phyloP scores from a whole-genome alignment of 2,797 vertebrate species.

The Danio choprae region DNA sequence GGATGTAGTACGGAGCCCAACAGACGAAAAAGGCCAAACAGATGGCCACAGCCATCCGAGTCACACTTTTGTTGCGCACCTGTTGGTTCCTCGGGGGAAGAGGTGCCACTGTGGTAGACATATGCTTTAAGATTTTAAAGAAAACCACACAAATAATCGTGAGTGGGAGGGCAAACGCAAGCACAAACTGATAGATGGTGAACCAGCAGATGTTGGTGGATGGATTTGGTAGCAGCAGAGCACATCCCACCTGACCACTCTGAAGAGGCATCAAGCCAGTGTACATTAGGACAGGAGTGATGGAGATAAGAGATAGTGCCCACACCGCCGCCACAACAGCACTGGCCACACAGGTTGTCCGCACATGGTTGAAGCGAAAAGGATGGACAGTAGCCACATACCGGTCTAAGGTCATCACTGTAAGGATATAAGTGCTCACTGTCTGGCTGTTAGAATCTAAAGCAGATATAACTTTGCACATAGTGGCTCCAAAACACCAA shows the following conservation, averaged over 20 bases:
- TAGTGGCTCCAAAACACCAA: constrained; percentile 83
- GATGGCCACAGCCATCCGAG: constrained; percentile 86
- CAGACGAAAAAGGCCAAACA: constrained; percentile 85
- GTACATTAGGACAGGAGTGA: constrained; percentile 86
- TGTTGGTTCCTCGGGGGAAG: constrained; percentile 80
- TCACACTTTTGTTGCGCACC: constrained; percentile 82
- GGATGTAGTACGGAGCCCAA: constrained; percentile 87
- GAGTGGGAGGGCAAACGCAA: constrained; percentile 84
- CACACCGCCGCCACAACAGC: constrained; percentile 80
- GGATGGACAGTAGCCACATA: constrained; percentile 86
- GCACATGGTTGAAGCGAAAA: constrained; percentile 82
- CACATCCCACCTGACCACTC: constrained; percentile 80
- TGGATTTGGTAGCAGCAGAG: constrained; percentile 83
- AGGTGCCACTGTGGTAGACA: constrained; percentile 83
- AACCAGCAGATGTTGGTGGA: constrained; percentile 84
- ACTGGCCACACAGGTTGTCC: constrained; percentile 77
- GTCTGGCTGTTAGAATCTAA: constrained; percentile 88
- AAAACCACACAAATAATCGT: constrained; percentile 82
- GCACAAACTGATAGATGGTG: constrained; percentile 87
- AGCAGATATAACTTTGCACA: constrained; percentile 85
- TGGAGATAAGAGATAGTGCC: constrained; percentile 83
- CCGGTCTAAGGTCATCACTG: constrained; percentile 85
- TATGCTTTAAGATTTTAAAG: constrained; percentile 87
- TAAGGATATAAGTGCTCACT: constrained; percentile 88
- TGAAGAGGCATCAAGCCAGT: constrained; percentile 83